These are phyloP conservation scores for Drusus annulatus DNA, from an alignment of 1,140 invertebrate species.

Conservation along the genomic window DNA sequence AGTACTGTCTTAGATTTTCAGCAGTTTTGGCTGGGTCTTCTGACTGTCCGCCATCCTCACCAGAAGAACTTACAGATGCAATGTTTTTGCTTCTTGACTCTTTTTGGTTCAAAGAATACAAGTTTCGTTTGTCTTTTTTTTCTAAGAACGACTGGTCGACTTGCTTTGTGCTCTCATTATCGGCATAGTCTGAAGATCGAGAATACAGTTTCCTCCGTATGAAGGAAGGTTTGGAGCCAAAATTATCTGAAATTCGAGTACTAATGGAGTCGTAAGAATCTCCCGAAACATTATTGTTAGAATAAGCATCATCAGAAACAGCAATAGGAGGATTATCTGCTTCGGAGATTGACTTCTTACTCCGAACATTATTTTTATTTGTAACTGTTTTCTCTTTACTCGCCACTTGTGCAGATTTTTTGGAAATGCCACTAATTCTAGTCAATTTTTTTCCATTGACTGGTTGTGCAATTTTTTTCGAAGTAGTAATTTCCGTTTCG, in stretches of 20 bases:
- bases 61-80: not conserved
- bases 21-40: slow-evolving; percentile 6
- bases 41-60: not conserved
- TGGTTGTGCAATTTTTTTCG: too few species aligned
- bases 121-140: slow-evolving; percentile 38
- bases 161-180: slow-evolving; percentile 12
- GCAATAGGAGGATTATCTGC: not conserved
- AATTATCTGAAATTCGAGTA: slow-evolving; percentile 32
- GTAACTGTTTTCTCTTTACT: not conserved
- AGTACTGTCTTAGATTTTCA: slow-evolving; percentile 20
- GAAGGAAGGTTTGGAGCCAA: slow-evolving; percentile 42
- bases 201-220: slow-evolving; percentile 48
- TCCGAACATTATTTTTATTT: not conserved
- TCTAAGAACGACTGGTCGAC: slow-evolving; percentile 43
- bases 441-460: too few species aligned
- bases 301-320: not conserved
- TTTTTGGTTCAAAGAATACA: slow-evolving; percentile 31
- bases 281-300: not conserved
- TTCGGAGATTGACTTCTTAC: not conserved
- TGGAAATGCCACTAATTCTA: too few species aligned
- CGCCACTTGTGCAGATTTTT: too few species aligned
- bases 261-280: slow-evolving; percentile 18
- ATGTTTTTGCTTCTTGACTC: not conserved
- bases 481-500: too few species aligned
- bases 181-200: slow-evolving; percentile 32